Evolutionary conservation across 2,113 vertebrate genomes (phyloP), one percentile per base, ranked within the genome.

Genomic region (Falcunculus frontatus): DNA sequence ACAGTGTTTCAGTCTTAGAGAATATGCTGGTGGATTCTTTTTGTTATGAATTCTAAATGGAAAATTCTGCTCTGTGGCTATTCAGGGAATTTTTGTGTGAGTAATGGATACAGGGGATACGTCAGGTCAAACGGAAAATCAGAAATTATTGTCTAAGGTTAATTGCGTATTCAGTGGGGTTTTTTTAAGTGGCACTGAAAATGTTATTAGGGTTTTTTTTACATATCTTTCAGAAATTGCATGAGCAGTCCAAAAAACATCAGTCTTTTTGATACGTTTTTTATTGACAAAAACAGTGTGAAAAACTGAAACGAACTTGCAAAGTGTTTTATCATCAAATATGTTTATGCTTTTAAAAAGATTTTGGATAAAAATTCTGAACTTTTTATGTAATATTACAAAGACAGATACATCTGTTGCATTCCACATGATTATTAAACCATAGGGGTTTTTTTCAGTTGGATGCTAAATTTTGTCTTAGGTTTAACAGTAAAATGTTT

Each of bases 331-430:
- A 7, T 62, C 19, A 52, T 84, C 50, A 49, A 59, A 63, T 70
- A 14, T 73, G 20, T 44, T 92, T 72, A 53, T 7, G 2, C 16
- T 52, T 92, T 81, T 52, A 14, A n/a, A 65, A 50, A 74, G 3
- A 18, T 23, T 89, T 89, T 76, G 33, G 63, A 35, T 80, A 35
- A 23, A 1, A 73, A 37, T 32, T 63, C 32, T 46, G 8, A 76
- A n/a, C 3, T 63, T 63, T 46, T 56, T 9, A 11, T 84, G 17
- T 25, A 56, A 19, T 70, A 29, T 33, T 82, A 33, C n/a, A 46
- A 64, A 92, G 86, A 93, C 90, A 94, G 75, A 96, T 90, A 77
- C 68, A 96, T 96, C 85, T 96, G 90, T 96, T 96, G 87, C 33
- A 49, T 79, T 95, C 72, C 23, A 49, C 56, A 49, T 78, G 76